phyloP scores from a whole-genome alignment of 2,113 vertebrate genomes.

The Calypte anna region DNA sequence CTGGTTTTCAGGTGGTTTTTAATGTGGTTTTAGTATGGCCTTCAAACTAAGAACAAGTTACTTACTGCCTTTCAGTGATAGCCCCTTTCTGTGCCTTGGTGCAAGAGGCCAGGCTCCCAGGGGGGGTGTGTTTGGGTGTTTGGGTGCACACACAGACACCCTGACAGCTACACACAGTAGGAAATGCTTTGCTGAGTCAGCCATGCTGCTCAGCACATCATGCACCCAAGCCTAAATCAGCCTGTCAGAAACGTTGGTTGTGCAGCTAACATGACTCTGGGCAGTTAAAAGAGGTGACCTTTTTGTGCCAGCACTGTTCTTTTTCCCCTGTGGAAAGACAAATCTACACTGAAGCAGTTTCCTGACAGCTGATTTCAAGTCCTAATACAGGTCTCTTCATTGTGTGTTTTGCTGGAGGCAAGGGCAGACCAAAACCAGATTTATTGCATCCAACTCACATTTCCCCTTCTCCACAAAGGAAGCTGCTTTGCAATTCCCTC shows the following conservation, averaged over 20 bases:
- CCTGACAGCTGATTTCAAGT: neutral
- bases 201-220: neutral
- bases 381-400: neutral
- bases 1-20: neutral
- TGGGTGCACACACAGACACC: neutral
- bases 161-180: neutral
- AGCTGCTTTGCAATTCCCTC: neutral
- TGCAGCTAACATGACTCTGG: neutral
- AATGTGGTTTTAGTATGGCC: neutral
- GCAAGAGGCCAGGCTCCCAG: neutral
- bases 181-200: neutral
- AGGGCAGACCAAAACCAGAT: neutral
- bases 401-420: neutral
- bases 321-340: neutral
- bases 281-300: neutral
- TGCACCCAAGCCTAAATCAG: neutral
- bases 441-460: neutral
- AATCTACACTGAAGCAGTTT: neutral
- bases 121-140: neutral
- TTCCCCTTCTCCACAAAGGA: neutral
- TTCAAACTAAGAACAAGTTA: neutral
- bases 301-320: neutral
- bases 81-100: neutral
- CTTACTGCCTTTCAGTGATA: neutral
- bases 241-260: neutral